phyloP scores from a whole-genome alignment of 2,797 vertebrate species.

The Spinibarbus caldwelli region DNA sequence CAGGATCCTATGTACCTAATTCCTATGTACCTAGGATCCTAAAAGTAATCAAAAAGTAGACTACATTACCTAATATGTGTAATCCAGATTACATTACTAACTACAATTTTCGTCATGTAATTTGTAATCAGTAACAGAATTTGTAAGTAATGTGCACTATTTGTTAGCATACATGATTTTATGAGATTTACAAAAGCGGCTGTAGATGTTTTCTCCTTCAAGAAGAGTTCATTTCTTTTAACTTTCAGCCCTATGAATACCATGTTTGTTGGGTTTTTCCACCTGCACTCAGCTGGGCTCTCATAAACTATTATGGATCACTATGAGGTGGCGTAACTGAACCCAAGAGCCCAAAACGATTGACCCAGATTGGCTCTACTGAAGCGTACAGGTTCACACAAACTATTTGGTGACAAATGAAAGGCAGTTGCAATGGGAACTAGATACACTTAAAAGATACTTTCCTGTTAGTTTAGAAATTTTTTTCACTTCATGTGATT shows the following conservation, averaged over 20 bases:
- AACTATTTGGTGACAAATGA: conserved; percentile 16
- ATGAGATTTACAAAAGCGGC: neutral
- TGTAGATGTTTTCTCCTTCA: neutral
- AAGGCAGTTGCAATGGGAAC: neutral
- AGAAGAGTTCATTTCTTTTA: neutral
- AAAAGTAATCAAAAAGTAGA: neutral
- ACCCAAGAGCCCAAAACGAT: neutral
- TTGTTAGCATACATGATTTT: conserved; percentile 6
- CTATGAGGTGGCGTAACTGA: neutral
- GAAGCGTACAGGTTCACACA: neutral
- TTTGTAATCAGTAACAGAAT: neutral
- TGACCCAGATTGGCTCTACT: conserved; percentile 1
- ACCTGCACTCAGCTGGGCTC: conserved; percentile 26
- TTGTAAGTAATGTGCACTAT: neutral
- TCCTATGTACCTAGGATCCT: too few species aligned
- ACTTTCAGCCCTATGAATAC: neutral
- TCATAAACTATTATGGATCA: conserved; percentile 23
- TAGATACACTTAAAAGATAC: neutral
- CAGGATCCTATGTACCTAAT: too few species aligned
- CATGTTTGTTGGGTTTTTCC: neutral
- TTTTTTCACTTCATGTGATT: neutral
- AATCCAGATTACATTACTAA: neutral
- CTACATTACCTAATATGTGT: too few species aligned
- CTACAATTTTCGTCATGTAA: neutral
- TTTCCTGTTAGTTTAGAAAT: neutral